Conservation (phyloP, 2,797 vertebrate species). For the Rhinella marina region DNA sequence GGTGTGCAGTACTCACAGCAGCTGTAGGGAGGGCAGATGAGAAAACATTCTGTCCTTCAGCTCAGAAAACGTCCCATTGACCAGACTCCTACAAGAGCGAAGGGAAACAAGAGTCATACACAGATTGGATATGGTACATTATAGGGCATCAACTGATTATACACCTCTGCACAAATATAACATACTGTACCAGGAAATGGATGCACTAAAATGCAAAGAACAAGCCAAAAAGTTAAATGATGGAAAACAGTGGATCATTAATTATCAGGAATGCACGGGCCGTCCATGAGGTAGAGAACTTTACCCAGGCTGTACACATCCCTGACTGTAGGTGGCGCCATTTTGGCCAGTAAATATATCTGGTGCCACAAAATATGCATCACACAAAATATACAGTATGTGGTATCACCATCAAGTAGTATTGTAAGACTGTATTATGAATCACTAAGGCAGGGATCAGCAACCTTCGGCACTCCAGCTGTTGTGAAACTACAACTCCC, state of each 20-base stretch:
- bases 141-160: not conserved
- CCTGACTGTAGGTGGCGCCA: not conserved
- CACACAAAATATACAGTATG: not conserved
- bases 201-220: not conserved
- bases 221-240: not conserved
- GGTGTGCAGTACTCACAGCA: slow-evolving; percentile 85
- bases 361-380: not conserved
- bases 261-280: not conserved
- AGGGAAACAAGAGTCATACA: slow-evolving; percentile 48
- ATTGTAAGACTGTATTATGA: too few species aligned
- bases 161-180: not conserved
- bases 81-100: slow-evolving; percentile 84
- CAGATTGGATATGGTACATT: not conserved
- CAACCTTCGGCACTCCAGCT: too few species aligned
- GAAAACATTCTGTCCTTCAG: slow-evolving; percentile 96
- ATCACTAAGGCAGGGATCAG: too few species aligned
- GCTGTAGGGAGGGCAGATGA: slow-evolving; percentile 92
- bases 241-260: not conserved
- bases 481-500: too few species aligned
- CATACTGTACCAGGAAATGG: not conserved
- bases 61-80: slow-evolving; percentile 94
- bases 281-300: not conserved
- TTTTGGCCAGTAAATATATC: not conserved
- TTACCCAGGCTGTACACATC: not conserved
- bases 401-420: too few species aligned